These are phyloP conservation scores for Epiperipatus broadwayi DNA, from an alignment of 2,888 invertebrate genomes.

Conservation along the genomic window DNA sequence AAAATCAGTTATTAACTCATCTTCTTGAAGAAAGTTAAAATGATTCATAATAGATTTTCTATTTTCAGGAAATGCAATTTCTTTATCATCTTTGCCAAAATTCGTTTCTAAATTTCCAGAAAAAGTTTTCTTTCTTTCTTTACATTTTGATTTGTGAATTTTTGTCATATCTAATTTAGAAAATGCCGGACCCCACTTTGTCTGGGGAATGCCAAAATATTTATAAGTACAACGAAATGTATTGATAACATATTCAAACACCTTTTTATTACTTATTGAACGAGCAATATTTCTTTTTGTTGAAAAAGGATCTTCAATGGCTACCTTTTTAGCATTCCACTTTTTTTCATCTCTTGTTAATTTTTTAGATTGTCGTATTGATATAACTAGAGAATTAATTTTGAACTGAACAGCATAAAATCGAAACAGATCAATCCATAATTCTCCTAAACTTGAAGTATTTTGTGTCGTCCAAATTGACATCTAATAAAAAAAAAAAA, in stretches of 20 bases:
- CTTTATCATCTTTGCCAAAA: too few species aligned
- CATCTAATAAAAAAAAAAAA: background rate
- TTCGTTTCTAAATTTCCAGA: too few species aligned
- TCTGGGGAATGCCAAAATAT: constrained; percentile 32
- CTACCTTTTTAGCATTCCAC: constrained; percentile 25
- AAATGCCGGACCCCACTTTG: constrained; percentile 26
- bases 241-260: constrained; percentile 33
- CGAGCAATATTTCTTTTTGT: constrained; percentile 32
- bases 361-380: constrained; percentile 18
- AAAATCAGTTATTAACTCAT: too few species aligned
- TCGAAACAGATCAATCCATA: constrained; percentile 27
- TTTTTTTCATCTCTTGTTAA: constrained; percentile 22
- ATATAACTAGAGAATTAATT: constrained; percentile 19
- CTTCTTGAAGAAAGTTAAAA: too few species aligned
- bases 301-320: constrained; percentile 33
- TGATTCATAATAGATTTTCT: too few species aligned
- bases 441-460: constrained; percentile 21
- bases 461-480: constrained; percentile 24
- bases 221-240: constrained; percentile 30
- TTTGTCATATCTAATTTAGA: constrained; percentile 17
- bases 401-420: constrained; percentile 22
- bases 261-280: constrained; percentile 28
- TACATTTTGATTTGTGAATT: too few species aligned
- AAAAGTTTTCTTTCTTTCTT: too few species aligned
- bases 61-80: too few species aligned